Base-by-base conservation (phyloP, 2,113 vertebrate genomes). In the Emydura subglobosa region DNA sequence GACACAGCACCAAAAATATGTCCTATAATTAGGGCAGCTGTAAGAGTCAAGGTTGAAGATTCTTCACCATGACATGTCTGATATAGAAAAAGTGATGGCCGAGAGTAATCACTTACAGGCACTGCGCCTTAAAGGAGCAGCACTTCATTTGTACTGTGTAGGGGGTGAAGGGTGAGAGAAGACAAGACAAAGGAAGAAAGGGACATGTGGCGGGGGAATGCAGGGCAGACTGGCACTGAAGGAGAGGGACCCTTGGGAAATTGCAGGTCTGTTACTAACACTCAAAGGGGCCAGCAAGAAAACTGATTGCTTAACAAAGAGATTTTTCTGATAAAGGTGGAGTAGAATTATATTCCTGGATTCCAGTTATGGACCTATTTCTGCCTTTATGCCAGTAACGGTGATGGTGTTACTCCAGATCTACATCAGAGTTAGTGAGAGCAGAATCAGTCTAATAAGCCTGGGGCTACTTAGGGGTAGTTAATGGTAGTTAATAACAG, bases 11-110 rank as follows among this genome's bases (percentile, higher is more conserved):
- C 97, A 97, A 97, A 97, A 97, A 97, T 97, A 97, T 97, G 97
- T 98, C 97, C 97, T 97, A 95, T 97, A 97, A 97, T 98, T 98
- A 97, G 97, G 97, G 97, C 97, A 96, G 94, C 97, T 97, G 91
- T 87, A 97, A 96, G 97, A 98, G 97, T 97, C 97, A 98, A 98
- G 97, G 97, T 97, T 98, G 97, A 97, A 97, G 96, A 97, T 98
- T 96, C 97, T 97, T 98, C 97, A 98, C 95, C 96, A 80, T 97
- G 97, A 98, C 97, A 97, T 10, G 91, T 97, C 96, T 97, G 97
- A 96, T 97, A 97, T 94, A 96, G 96, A 96, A 96, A 97, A 96
- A 97, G 96, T 92, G 94, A 96, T 96, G 97, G 96, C 96, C 95
- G 89, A 88, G 97, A 97, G 96, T 95, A 96, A 98, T 97, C 95